These are phyloP conservation scores for Andrena haemorrhoa DNA, from an alignment of 2,888 invertebrate genomes.

Conservation along the genomic window DNA sequence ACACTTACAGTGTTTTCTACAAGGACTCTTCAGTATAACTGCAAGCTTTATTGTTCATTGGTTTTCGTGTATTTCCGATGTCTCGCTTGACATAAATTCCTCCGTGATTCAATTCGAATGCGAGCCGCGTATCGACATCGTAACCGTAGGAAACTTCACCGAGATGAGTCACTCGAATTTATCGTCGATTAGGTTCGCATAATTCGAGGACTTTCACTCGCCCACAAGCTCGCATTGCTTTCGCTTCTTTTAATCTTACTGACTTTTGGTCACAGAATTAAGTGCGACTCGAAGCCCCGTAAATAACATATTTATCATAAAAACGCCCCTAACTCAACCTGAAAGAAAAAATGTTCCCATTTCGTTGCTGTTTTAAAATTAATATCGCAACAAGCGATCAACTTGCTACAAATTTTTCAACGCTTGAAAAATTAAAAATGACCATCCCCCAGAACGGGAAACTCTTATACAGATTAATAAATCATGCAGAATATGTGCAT, in stretches of 20 bases:
- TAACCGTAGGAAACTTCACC: constrained; percentile 30
- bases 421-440: background rate
- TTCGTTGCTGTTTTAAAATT: background rate
- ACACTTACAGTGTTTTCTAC: too few relatives aligned
- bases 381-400: too few relatives aligned
- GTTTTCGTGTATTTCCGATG: background rate
- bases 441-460: background rate
- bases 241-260: constrained; percentile 44
- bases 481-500: background rate
- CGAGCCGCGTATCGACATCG: background rate
- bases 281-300: constrained; percentile 12
- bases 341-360: background rate
- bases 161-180: constrained; percentile 55
- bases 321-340: background rate
- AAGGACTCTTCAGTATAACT: background rate
- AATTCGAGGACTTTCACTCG: constrained; percentile 67
- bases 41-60: background rate
- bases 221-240: constrained; percentile 53
- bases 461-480: background rate
- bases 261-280: constrained; percentile 15
- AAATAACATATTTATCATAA: background rate
- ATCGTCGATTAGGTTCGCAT: constrained; percentile 54
- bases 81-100: background rate
- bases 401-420: constrained; percentile 11
- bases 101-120: constrained; percentile 10